phyloP scores from a whole-genome alignment of 2,797 vertebrate species.

The Mareca penelope region DNA sequence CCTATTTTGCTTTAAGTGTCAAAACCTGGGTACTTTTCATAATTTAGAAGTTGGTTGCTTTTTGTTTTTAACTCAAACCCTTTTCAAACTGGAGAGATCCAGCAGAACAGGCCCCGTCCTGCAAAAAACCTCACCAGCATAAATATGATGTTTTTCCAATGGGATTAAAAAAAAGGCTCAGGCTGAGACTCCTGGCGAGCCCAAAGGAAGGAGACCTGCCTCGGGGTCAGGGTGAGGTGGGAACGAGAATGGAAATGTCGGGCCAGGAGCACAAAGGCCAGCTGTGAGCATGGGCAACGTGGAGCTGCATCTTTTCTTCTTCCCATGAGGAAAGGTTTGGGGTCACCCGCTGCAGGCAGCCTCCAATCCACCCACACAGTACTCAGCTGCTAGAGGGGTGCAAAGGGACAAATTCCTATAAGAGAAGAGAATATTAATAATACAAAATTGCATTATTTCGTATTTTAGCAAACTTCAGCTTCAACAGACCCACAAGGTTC shows the following conservation, averaged over 20 bases:
- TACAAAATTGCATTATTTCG: neutral
- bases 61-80: neutral
- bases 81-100: neutral
- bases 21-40: neutral
- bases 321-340: neutral
- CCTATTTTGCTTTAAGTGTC: neutral
- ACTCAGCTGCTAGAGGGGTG: neutral
- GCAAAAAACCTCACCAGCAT: neutral
- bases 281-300: accelerated
- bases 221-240: neutral
- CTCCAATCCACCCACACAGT: accelerated
- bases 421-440: neutral
- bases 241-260: neutral
- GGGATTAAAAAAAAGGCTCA: neutral
- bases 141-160: neutral
- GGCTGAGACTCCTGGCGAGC: neutral
- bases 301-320: neutral
- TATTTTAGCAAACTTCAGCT: neutral
- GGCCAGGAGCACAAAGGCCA: neutral
- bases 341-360: neutral
- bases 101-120: neutral
- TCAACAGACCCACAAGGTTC: neutral
- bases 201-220: neutral
- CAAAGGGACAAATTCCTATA: neutral
- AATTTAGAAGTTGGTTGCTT: neutral